Evolutionary conservation across 2,797 vertebrate genomes (phyloP), one percentile per base, ranked within the genome.

Genomic region (Sebastes flavidus): DNA sequence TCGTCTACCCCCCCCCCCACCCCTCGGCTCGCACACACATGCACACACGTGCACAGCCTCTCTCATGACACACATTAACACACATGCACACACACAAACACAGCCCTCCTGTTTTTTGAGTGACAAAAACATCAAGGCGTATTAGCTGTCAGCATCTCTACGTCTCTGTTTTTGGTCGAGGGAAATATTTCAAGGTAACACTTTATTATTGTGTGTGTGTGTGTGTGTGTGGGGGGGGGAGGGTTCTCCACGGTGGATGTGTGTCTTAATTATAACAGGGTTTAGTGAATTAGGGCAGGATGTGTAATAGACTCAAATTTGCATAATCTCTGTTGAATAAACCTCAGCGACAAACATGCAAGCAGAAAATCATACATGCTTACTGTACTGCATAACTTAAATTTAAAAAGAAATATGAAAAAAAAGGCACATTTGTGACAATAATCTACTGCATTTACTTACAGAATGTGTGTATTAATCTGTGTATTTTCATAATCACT

Each of bases 221-320:
- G 52, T 68, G 77, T 77, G 30, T 80, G 69, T 61, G 61, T 60
- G 76, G 56, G 69, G 68, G 80, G 1, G 34, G 11, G 36, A 66
- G 36, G 5, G 6, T 79, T 87, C 65, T 87, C 55, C 78, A 78
- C 32, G 69, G 79, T 85, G 75, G 69, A 81, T 91, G 87, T 93
- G 91, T 86, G 89, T 91, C 82, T 89, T 92, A 91, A 93, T 93
- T 92, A 93, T 82, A 87, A 90, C 74, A 82, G 86, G 91, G 90
- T 94, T 95, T 94, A 91, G 87, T 91, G 83, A 94, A 94, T 93
- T 93, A 92, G 91, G 91, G 91, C 91, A 91, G 87, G 87, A 78
- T 92, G 86, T 92, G 89, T 91, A 93, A 92, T 89, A 90, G 55
- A 88, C 75, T 82, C 36, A 82, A 30, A 94, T 92, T 93, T 92